Conservation (phyloP, 2,888 invertebrate genomes). For the Ophioninae sp. region DNA sequence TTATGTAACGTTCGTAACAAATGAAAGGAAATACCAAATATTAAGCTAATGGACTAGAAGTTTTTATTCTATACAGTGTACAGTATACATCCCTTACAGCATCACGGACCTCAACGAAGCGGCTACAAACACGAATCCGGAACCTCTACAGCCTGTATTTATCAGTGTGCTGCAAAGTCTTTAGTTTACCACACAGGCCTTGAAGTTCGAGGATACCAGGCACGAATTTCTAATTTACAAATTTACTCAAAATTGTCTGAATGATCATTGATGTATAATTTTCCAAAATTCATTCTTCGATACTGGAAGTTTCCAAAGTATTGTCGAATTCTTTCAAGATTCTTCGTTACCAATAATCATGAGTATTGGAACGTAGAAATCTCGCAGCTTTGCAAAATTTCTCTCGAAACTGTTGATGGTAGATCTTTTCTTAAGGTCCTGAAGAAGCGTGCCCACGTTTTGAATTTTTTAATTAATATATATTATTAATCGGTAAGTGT, state of each 20-base stretch:
- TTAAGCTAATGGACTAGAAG: slow-evolving; percentile 69
- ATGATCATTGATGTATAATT: too few species aligned
- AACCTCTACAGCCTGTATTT: slow-evolving; percentile 5
- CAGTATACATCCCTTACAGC: slow-evolving; percentile 26
- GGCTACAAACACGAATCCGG: slow-evolving; percentile 40
- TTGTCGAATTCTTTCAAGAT: too few species aligned
- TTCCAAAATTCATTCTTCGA: too few species aligned
- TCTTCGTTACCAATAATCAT: too few species aligned
- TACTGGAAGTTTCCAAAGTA: too few species aligned
- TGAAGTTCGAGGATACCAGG: not conserved
- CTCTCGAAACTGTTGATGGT: too few species aligned
- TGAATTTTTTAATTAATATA: not conserved
- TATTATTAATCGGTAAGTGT: not conserved
- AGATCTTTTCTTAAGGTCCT: not conserved
- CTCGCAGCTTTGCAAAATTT: too few species aligned
- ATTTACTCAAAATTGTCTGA: not conserved
- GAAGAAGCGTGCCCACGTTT: not conserved
- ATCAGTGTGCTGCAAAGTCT: slow-evolving; percentile 9
- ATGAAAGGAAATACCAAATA: slow-evolving; percentile 53
- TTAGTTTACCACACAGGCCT: slow-evolving; percentile 2
- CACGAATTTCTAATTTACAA: not conserved
- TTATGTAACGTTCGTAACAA: slow-evolving; percentile 38
- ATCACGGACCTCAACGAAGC: slow-evolving; percentile 33
- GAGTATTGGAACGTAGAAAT: too few species aligned
- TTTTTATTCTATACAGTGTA: slow-evolving; percentile 54